These are phyloP conservation scores for Himalopsyche japonica DNA, from an alignment of 2,888 invertebrate genomes.

Conservation along the genomic window DNA sequence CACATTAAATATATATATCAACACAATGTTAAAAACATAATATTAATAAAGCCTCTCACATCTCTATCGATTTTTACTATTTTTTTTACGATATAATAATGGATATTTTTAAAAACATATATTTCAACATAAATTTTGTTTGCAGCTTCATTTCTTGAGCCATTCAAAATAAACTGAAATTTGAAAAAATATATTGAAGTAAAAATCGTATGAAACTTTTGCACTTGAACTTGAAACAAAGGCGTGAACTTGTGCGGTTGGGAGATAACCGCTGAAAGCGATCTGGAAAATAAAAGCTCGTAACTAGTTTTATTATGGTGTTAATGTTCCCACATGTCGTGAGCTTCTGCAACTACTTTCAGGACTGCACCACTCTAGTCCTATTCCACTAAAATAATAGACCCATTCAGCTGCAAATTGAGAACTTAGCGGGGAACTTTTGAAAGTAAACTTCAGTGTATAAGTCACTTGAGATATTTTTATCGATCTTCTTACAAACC, in stretches of 20 bases:
- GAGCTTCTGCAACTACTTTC: neutral
- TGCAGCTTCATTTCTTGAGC: no score
- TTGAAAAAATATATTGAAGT: neutral
- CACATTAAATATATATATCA: no score
- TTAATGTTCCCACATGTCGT: slow-evolving; percentile 19
- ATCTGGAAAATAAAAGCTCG: slow-evolving; percentile 10
- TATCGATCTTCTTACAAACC: neutral
- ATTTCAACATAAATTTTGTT: no score
- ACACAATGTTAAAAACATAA: no score
- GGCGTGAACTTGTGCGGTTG: slow-evolving; percentile 8
- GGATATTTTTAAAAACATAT: no score
- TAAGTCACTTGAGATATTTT: neutral
- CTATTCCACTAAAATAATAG: neutral
- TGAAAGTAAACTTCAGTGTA: neutral
- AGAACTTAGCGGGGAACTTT: neutral
- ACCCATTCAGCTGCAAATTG: neutral
- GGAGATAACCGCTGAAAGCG: slow-evolving; percentile 5
- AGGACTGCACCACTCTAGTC: neutral
- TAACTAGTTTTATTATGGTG: slow-evolving; percentile 21
- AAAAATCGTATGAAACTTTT: slow-evolving; percentile 5
- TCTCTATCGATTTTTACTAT: no score
- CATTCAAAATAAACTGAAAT: neutral
- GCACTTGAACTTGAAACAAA: slow-evolving; percentile 4
- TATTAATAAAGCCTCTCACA: no score
- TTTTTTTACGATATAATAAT: no score